Percentiles rank a stretch among this genome's conserved stretches.
Evolutionary conservation across 2,797 vertebrate species (phyloP).

Genomic region (Florisuga fusca): DNA sequence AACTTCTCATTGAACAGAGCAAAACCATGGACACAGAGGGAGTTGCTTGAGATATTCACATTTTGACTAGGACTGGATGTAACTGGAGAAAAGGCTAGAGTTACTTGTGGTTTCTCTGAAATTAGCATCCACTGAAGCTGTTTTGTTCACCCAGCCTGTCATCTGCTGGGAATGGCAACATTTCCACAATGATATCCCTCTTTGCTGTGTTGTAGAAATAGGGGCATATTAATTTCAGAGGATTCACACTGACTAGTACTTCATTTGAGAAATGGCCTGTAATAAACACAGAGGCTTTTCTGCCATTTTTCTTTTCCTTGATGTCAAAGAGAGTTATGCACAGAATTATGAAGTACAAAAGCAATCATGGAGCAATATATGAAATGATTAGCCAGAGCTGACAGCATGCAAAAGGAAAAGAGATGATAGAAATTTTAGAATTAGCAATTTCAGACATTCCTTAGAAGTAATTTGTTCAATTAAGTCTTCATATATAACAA

Average conservation of each 20-base stretch:
- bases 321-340: conserved; percentile 1
- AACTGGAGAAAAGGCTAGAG: background rate
- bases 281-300: background rate
- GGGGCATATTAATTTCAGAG: background rate
- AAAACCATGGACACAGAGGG: background rate
- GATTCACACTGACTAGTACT: background rate
- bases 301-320: conserved; percentile 4
- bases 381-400: conserved; percentile 1
- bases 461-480: background rate
- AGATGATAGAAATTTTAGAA: background rate
- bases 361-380: background rate
- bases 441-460: background rate
- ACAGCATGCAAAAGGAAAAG: background rate
- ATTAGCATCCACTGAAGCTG: background rate
- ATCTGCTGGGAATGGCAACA: background rate
- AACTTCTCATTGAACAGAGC: background rate
- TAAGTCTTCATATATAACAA: conserved; percentile 11
- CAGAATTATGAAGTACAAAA: background rate
- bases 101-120: background rate
- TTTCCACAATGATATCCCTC: background rate
- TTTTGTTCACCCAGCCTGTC: background rate
- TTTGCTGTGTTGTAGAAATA: background rate
- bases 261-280: background rate
- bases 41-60: background rate
- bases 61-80: background rate